Base-by-base conservation (phyloP, 2,113 vertebrate species). In the Rhea pennata region DNA sequence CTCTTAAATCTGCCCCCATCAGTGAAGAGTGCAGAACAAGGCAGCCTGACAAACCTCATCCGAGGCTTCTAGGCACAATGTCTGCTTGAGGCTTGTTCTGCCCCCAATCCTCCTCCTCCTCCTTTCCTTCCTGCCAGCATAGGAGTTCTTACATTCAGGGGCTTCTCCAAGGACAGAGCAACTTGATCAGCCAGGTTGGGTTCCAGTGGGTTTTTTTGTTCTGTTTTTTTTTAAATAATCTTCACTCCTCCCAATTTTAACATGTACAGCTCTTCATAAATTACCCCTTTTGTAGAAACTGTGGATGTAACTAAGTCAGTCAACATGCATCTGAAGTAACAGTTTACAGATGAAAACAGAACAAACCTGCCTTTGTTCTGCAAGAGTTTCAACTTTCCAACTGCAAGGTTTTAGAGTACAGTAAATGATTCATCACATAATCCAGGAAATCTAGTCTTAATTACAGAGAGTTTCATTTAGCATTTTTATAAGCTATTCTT, bases 291-390 rank as follows among this genome's bases (percentile, higher is more conserved):
- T 58, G 51, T 44, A 70, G 44, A 72, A 94, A 53, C 5, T n/a
- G 24, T 66, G 15, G 67, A 29, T 17, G 62, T 39, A 79, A 83
- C 85, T 48, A 86, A 83, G 26, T 58, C 71, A 85, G 44, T 56
- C 75, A 82, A 80, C 79, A 73, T 24, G 54, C 50, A 92, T 22
- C 75, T 91, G 69, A 93, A 96, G 86, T 53, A 92, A 80, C 64
- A 85, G 72, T 54, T 76, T 64, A 88, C 86, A 89, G 51, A 86
- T 88, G 54, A 95, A 97, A 96, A 95, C 23, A n/a, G 20, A 89
- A 80, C 54, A 62, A 88, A 93, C 64, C 66, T 84, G 86, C 80
- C 76, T 97, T 97, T 95, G 87, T 93, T 77, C 78, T 91, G 39
- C 9, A 36, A 83, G 74, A 86, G 83, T 87, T 77, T 93, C 88